phyloP scores from a whole-genome alignment of 2,888 invertebrate genomes.

The Lymantria monacha region DNA sequence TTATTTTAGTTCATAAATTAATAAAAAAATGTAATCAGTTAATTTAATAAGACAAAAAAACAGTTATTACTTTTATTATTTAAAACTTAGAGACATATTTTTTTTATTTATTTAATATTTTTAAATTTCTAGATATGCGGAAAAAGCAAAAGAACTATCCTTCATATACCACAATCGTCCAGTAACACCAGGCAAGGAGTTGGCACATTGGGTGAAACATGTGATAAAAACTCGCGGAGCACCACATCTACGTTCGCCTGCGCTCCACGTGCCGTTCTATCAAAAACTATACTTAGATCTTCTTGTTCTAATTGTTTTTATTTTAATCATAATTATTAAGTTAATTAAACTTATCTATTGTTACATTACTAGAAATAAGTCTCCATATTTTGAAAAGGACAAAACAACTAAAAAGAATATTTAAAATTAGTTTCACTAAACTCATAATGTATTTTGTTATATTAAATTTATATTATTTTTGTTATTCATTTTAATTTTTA shows the following conservation, averaged over 20 bases:
- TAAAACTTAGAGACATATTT: too few relatives aligned
- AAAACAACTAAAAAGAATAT: too few relatives aligned
- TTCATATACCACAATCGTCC: constrained; percentile 49
- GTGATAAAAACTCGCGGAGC: constrained; percentile 52
- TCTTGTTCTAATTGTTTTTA: constrained; percentile 14
- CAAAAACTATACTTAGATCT: constrained; percentile 54
- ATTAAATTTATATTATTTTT: too few relatives aligned
- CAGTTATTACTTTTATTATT: too few relatives aligned
- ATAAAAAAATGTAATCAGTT: too few relatives aligned
- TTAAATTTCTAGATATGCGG: constrained; percentile 40
- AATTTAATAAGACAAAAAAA: too few relatives aligned
- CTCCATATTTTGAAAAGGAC: too few relatives aligned
- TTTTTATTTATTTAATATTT: neutral
- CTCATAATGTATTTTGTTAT: too few relatives aligned
- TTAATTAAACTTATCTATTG: neutral
- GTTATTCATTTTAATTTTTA: too few relatives aligned
- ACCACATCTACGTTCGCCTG: constrained; percentile 47
- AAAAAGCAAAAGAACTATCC: constrained; percentile 46
- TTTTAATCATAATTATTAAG: constrained; percentile 1
- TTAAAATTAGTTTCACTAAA: too few relatives aligned
- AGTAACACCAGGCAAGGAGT: constrained; percentile 37
- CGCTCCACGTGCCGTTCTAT: constrained; percentile 45
- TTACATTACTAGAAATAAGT: neutral
- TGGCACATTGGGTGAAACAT: constrained; percentile 57
- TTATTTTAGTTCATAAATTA: too few relatives aligned